Percentiles rank a stretch among this genome's conserved stretches.
Evolutionary conservation across 1,140 invertebrate species (phyloP).

Genomic region (Zaprionus capensis): DNA sequence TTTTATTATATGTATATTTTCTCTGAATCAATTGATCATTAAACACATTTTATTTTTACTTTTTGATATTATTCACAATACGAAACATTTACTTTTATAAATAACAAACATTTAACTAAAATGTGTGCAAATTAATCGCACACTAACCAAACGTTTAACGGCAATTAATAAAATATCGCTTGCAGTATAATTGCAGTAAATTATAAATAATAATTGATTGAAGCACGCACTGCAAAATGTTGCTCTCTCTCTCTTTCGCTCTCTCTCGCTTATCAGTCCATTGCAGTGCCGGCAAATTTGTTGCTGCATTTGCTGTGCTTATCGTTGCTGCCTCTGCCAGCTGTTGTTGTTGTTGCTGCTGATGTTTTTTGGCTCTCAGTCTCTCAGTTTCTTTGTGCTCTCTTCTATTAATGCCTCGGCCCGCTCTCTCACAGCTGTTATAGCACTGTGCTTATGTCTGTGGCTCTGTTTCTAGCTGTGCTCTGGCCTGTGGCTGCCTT

Average conservation of each 20-base stretch:
- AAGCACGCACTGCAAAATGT: neutral
- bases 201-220: conserved; percentile 7
- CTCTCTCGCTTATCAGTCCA: neutral
- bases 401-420: neutral
- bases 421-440: conserved; percentile 17
- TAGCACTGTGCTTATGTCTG: neutral
- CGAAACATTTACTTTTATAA: neutral
- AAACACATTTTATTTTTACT: no score
- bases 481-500: conserved; percentile 7
- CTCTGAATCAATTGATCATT: no score
- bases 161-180: neutral
- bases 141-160: neutral
- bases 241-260: neutral
- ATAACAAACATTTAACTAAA: neutral
- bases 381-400: neutral
- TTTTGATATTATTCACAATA: no score
- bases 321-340: neutral
- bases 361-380: neutral
- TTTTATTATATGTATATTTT: no score
- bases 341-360: neutral
- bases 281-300: conserved; percentile 4
- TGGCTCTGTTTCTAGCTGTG: neutral
- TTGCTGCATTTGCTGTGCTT: conserved; percentile 5
- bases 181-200: conserved; percentile 1
- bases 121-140: neutral